These are phyloP conservation scores for Pinctada fucata DNA, from an alignment of 2,888 invertebrate species.

Conservation along the genomic window DNA sequence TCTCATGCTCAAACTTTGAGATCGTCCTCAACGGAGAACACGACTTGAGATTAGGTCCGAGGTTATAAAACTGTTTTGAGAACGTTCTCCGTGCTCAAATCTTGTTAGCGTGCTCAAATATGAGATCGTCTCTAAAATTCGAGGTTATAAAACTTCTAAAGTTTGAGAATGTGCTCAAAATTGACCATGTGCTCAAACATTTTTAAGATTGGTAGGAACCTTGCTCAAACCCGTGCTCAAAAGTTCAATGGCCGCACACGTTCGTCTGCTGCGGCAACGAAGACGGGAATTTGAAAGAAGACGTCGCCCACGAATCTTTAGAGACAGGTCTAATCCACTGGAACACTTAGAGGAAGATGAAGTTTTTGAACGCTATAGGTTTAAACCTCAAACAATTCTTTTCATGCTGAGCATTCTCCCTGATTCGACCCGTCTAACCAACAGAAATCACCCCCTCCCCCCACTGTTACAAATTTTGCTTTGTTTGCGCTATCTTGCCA, in stretches of 20 bases:
- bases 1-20: no score
- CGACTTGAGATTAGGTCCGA: no score
- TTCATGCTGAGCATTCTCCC: background rate
- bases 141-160: background rate
- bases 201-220: background rate
- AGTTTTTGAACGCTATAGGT: background rate
- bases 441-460: background rate
- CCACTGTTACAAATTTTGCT: background rate
- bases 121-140: background rate
- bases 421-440: background rate
- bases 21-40: no score
- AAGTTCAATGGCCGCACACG: background rate
- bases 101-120: background rate
- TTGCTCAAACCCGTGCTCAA: background rate
- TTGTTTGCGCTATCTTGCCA: background rate
- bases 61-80: background rate
- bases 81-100: background rate
- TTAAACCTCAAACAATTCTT: background rate
- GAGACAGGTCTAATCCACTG: constrained; percentile 9
- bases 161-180: background rate
- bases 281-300: background rate
- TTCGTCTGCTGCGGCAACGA: background rate
- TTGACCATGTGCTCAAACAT: background rate
- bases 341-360: constrained; percentile 9
- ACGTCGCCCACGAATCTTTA: background rate